Evolutionary conservation across 1,140 invertebrate genomes (phyloP).

Genomic region (Drosophila quadrilineata): DNA sequence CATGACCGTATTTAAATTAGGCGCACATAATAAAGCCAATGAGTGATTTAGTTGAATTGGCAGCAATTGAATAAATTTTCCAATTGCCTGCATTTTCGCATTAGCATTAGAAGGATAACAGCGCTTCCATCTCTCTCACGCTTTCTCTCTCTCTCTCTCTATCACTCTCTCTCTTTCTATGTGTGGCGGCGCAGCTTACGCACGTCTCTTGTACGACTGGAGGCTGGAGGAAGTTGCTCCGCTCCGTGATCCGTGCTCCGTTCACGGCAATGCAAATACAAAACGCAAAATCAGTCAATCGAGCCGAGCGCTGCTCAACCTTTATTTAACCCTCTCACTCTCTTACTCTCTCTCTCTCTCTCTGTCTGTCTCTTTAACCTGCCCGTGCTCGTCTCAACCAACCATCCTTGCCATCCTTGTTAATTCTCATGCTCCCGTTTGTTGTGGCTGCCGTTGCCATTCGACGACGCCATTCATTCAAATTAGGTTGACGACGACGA

Average conservation of each 20-base stretch:
- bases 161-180: too few species aligned
- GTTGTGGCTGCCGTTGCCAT: too few species aligned
- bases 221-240: constrained; percentile 24
- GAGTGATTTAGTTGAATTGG: constrained; percentile 80
- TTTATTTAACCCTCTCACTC: not conserved
- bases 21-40: constrained; percentile 75
- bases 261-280: constrained; percentile 28
- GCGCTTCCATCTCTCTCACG: too few species aligned
- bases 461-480: constrained; percentile 52
- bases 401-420: not conserved
- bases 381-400: not conserved
- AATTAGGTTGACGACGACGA: constrained; percentile 56
- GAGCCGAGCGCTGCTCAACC: constrained; percentile 8
- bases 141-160: too few species aligned
- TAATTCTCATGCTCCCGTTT: not conserved
- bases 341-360: not conserved
- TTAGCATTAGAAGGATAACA: constrained; percentile 58
- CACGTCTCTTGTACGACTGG: constrained; percentile 7
- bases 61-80: constrained; percentile 80
- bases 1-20: constrained; percentile 69
- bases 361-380: not conserved
- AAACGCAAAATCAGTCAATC: constrained; percentile 71
- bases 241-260: too few species aligned
- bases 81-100: constrained; percentile 72
- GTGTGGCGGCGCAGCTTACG: constrained; percentile 23